Percentiles rank a stretch among this genome's conserved stretches.
Evolutionary conservation across 2,797 vertebrate genomes (phyloP).

Genomic region (Leuciscus waleckii): DNA sequence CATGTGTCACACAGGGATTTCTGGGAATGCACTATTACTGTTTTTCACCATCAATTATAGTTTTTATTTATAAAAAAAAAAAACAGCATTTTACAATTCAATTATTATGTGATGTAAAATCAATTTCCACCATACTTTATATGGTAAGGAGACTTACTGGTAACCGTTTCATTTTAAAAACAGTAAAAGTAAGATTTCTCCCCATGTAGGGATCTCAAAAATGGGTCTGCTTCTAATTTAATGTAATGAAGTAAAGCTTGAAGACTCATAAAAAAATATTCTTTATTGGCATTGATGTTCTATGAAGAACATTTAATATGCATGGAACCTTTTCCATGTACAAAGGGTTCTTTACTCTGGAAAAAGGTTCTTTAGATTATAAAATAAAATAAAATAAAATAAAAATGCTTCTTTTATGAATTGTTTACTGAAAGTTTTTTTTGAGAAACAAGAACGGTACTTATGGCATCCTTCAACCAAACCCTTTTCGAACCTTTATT

Average conservation of each 20-base stretch:
- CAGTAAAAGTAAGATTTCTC: background rate
- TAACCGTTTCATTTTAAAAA: background rate
- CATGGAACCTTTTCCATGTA: no score
- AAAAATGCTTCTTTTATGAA: no score
- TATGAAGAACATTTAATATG: no score
- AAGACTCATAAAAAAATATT: no score
- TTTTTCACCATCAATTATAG: background rate
- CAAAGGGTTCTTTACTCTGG: no score
- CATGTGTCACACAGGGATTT: background rate
- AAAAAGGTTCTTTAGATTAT: no score
- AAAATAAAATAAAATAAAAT: no score
- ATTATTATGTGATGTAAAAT: background rate
- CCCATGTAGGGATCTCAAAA: background rate
- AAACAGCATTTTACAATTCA: background rate
- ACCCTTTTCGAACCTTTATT: no score
- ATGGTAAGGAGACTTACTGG: background rate
- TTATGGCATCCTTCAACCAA: no score
- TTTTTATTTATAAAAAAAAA: background rate
- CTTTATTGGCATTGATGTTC: no score
- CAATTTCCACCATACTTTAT: background rate
- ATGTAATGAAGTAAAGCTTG: slow-evolving; percentile 4
- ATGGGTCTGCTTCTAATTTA: background rate
- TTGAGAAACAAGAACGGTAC: no score
- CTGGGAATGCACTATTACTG: background rate
- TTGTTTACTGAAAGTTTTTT: no score